A percentile compares a stretch with the other conserved stretches of the same genome.
phyloP scores from a whole-genome alignment of 2,888 invertebrate genomes.

The Keiferia lycopersicella region DNA sequence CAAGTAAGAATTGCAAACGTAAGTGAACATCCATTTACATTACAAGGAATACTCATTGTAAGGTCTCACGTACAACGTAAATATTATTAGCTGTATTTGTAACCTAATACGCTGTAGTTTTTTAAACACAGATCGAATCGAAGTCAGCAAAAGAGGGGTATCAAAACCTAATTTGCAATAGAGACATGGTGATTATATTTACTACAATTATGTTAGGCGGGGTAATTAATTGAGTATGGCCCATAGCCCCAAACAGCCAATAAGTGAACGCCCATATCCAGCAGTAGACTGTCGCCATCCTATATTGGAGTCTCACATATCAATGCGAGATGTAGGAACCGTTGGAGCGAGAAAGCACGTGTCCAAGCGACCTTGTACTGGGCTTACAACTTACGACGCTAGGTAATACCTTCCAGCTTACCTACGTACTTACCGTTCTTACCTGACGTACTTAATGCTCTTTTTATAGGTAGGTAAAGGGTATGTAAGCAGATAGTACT shows the following conservation, averaged over 20 bases:
- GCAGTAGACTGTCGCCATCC: neutral
- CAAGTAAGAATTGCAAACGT: slow-evolving; percentile 5
- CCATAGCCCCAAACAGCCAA: too few species aligned
- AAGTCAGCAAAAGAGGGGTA: too few species aligned
- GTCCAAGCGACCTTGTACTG: slow-evolving; percentile 43
- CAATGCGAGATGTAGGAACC: slow-evolving; percentile 32
- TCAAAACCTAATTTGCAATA: too few species aligned
- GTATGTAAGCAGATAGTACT: neutral
- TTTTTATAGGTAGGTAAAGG: neutral
- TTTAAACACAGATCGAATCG: too few species aligned
- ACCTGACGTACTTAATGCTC: neutral
- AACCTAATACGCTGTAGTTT: too few species aligned
- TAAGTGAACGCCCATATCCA: too few species aligned
- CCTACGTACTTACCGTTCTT: neutral
- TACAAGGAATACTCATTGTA: neutral
- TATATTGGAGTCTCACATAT: neutral
- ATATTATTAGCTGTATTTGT: too few species aligned
- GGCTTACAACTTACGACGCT: slow-evolving; percentile 41
- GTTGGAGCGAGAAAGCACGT: slow-evolving; percentile 33
- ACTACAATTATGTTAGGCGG: too few species aligned
- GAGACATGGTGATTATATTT: too few species aligned
- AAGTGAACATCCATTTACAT: neutral
- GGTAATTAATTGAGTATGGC: too few species aligned
- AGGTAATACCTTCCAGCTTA: slow-evolving; percentile 7
- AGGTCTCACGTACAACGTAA: too few species aligned